Evolutionary conservation across 2,888 invertebrate genomes (phyloP).

Genomic region (Muscina levida): DNA sequence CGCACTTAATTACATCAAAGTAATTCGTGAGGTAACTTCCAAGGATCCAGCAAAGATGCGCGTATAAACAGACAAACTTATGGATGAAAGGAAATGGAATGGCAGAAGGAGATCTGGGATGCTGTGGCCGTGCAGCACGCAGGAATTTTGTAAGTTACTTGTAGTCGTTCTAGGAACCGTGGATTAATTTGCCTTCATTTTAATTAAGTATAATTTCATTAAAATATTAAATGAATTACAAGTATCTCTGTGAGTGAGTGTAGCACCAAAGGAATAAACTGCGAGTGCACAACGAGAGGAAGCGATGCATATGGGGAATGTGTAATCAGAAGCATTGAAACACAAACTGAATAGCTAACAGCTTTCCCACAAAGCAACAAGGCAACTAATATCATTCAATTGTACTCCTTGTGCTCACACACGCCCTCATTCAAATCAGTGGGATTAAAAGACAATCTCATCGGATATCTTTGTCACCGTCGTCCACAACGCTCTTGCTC

Average conservation of each 20-base stretch:
- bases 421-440: too few relatives aligned
- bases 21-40: conserved; percentile 47
- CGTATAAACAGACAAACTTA: conserved; percentile 2
- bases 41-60: background rate
- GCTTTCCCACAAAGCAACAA: too few relatives aligned
- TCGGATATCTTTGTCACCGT: too few relatives aligned
- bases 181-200: conserved; percentile 63
- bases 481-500: too few relatives aligned
- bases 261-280: conserved; percentile 10
- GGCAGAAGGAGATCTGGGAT: background rate
- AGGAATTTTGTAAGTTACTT: conserved; percentile 29
- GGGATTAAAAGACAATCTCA: too few relatives aligned
- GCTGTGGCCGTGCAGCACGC: background rate
- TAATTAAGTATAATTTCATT: conserved; percentile 64
- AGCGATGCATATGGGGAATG: background rate
- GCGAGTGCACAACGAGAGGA: background rate
- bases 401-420: too few relatives aligned
- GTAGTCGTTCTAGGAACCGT: conserved; percentile 24
- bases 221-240: conserved; percentile 60
- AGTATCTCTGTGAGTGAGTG: conserved; percentile 1
- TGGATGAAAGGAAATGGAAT: background rate
- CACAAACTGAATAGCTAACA: conserved; percentile 9
- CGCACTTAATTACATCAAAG: conserved; percentile 60
- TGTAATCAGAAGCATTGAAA: conserved; percentile 18
- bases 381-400: too few relatives aligned